Conservation (phyloP, 2,797 vertebrate genomes). For the Crax fasciolata region DNA sequence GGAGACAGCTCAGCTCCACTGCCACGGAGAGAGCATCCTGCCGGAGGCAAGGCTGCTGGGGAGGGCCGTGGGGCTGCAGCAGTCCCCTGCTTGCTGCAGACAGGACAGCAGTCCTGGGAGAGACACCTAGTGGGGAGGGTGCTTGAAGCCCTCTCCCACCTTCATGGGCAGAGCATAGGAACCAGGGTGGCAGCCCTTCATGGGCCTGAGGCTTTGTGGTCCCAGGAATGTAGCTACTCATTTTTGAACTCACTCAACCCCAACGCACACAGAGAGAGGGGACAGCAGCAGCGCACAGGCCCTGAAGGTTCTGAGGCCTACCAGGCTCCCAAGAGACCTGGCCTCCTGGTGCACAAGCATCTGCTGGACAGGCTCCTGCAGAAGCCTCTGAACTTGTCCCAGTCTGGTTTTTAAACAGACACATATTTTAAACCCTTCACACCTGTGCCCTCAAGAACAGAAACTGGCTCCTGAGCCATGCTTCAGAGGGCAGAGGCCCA, state of each 20-base stretch:
- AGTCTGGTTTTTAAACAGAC: background rate
- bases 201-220: background rate
- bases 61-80: background rate
- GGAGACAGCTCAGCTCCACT: background rate
- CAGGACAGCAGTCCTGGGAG: background rate
- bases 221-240: background rate
- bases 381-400: background rate
- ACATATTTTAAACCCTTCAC: background rate
- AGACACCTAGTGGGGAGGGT: background rate
- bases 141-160: background rate
- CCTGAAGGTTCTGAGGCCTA: background rate
- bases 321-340: background rate
- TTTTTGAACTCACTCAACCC: background rate
- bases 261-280: rapidly evolving
- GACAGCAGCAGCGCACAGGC: too few relatives aligned
- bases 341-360: background rate
- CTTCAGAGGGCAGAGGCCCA: background rate
- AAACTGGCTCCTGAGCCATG: background rate
- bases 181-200: background rate
- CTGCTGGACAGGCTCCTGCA: background rate
- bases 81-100: background rate
- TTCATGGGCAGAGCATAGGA: background rate
- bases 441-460: background rate
- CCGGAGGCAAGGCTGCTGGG: background rate
- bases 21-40: background rate